A percentile compares a stretch with the other conserved stretches of the same genome.
These are phyloP conservation scores for Macaca mulatta DNA, from an alignment of 2,113 vertebrate species.

Conservation along the genomic window DNA sequence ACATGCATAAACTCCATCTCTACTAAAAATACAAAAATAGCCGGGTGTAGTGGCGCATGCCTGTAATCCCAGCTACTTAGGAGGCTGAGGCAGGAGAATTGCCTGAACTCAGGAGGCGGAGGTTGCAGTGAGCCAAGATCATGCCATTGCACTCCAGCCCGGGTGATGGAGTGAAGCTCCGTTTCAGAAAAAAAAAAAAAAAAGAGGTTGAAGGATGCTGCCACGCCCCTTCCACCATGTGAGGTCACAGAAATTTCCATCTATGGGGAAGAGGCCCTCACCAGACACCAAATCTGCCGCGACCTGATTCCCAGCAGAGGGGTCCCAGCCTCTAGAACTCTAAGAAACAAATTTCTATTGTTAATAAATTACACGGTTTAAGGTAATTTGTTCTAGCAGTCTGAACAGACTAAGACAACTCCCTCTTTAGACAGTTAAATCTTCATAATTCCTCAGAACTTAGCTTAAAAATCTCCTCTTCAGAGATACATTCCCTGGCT, in stretches of 20 bases:
- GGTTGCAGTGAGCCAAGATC: no score
- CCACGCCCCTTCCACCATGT: rapidly evolving
- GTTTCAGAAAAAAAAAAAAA: background rate
- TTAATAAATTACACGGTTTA: background rate
- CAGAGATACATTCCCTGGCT: background rate
- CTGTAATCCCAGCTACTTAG: no score
- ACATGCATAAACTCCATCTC: no score
- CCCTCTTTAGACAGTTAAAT: background rate
- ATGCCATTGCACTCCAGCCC: no score
- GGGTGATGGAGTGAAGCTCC: no score
- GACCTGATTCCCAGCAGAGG: background rate
- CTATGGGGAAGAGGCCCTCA: background rate
- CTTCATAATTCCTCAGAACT: background rate
- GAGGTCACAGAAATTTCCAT: background rate
- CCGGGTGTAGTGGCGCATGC: no score
- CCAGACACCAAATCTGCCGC: background rate
- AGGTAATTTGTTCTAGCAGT: background rate
- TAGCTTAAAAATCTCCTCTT: background rate
- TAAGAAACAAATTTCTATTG: background rate
- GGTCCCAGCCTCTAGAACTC: rapidly evolving
- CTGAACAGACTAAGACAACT: background rate
- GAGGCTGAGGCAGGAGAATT: no score
- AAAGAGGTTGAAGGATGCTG: background rate
- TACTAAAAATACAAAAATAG: no score
- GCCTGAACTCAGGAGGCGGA: no score